Conservation (phyloP, 2,888 invertebrate genomes). For the Trissoscelio sp. region DNA sequence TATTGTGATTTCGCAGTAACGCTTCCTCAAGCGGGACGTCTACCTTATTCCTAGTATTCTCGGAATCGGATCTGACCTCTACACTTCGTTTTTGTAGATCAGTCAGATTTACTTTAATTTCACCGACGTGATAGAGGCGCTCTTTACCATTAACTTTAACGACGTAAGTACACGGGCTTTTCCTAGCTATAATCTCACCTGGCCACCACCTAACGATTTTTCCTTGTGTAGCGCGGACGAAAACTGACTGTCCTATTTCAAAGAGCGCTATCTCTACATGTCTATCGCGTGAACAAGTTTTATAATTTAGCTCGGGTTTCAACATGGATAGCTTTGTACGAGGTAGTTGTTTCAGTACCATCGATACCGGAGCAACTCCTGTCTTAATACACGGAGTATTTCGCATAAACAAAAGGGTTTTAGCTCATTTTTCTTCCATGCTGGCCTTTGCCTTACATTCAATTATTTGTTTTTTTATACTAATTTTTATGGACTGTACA, state of each 20-base stretch:
- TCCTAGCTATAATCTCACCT: conserved; percentile 2
- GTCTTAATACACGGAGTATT: conserved; percentile 64
- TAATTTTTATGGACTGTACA: conserved; percentile 67
- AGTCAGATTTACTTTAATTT: conserved; percentile 9
- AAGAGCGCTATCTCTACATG: background rate
- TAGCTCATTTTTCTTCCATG: conserved; percentile 29
- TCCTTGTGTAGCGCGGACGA: conserved; percentile 12
- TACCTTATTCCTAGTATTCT: background rate
- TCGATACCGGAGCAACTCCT: conserved; percentile 42
- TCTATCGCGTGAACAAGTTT: background rate
- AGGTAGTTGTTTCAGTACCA: conserved; percentile 50
- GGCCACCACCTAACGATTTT: conserved; percentile 22
- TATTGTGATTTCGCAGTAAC: background rate
- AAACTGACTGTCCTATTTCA: conserved; percentile 14
- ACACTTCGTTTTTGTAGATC: background rate
- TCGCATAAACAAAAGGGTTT: conserved; percentile 41
- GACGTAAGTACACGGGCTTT: conserved; percentile 12
- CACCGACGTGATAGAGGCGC: conserved; percentile 25
- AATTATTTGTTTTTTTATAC: conserved; percentile 64
- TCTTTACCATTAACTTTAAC: conserved; percentile 7
- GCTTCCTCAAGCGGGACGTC: background rate
- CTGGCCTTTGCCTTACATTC: conserved; percentile 45
- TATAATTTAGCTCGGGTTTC: conserved; percentile 37
- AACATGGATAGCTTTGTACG: conserved; percentile 52
- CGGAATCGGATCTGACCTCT: background rate